These are phyloP conservation scores for Catonia carolina DNA, from an alignment of 2,888 invertebrate species.

Conservation along the genomic window DNA sequence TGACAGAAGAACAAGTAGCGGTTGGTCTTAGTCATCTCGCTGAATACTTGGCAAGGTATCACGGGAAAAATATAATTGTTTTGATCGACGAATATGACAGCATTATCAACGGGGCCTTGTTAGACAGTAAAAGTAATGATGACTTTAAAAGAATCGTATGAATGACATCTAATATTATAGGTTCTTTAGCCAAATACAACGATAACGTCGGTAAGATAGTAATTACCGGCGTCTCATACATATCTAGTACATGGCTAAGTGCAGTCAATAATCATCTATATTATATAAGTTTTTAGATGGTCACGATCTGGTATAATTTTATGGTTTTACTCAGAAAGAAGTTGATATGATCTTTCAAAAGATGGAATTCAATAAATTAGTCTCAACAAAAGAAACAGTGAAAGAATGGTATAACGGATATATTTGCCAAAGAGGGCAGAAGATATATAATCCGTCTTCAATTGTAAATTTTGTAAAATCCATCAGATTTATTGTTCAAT, in stretches of 20 bases:
- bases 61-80: slow-evolving; percentile 8
- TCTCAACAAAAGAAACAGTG: too few species aligned
- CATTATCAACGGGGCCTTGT: background rate
- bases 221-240: slow-evolving; percentile 7
- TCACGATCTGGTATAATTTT: background rate
- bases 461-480: too few species aligned
- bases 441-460: too few species aligned
- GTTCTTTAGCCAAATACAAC: background rate
- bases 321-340: slow-evolving; percentile 7
- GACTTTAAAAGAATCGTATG: background rate
- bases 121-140: background rate
- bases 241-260: background rate
- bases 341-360: background rate
- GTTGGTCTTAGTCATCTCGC: too few species aligned
- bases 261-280: too few species aligned
- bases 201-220: background rate
- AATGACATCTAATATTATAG: background rate
- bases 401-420: too few species aligned
- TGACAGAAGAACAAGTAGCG: too few species aligned
- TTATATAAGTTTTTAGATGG: slow-evolving; percentile 12
- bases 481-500: too few species aligned
- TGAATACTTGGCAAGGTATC: background rate
- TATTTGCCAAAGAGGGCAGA: too few species aligned
- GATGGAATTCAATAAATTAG: background rate
- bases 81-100: slow-evolving; percentile 15